These are phyloP conservation scores for Crypturellus undulatus DNA, from an alignment of 2,113 vertebrate genomes.

Conservation along the genomic window DNA sequence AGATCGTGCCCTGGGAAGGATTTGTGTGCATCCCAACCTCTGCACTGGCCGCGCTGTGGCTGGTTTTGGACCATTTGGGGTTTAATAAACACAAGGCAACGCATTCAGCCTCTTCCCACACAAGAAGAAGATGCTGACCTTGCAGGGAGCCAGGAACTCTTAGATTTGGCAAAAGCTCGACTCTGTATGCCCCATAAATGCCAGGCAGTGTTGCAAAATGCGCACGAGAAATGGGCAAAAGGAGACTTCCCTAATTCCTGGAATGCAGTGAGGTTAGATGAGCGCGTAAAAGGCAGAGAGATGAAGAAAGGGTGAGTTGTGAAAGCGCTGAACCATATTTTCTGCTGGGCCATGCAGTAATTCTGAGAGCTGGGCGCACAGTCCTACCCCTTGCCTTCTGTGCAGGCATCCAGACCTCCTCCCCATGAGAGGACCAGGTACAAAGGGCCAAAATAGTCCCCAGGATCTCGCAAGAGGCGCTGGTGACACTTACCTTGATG, in stretches of 20 bases:
- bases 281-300: rapidly evolving
- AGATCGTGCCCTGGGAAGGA: too few species aligned
- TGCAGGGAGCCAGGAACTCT: not conserved
- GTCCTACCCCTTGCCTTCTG: not conserved
- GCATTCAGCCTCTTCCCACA: not conserved
- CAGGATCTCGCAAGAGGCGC: too few species aligned
- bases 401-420: not conserved
- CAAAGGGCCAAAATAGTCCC: too few species aligned
- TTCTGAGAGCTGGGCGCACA: not conserved
- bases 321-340: not conserved
- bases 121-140: not conserved
- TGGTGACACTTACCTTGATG: slow-evolving; percentile 78
- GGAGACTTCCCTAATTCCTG: not conserved
- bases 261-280: not conserved
- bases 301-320: not conserved
- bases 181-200: not conserved
- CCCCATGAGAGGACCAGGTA: not conserved
- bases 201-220: not conserved
- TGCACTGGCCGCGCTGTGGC: too few species aligned
- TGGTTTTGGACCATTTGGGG: too few species aligned
- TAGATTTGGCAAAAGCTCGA: not conserved
- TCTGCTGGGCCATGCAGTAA: not conserved
- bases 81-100: too few species aligned
- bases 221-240: not conserved
- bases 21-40: not conserved